Percentiles rank a stretch among this genome's conserved stretches.
Conservation (phyloP, 2,888 invertebrate species). For the Andrena fulva region DNA sequence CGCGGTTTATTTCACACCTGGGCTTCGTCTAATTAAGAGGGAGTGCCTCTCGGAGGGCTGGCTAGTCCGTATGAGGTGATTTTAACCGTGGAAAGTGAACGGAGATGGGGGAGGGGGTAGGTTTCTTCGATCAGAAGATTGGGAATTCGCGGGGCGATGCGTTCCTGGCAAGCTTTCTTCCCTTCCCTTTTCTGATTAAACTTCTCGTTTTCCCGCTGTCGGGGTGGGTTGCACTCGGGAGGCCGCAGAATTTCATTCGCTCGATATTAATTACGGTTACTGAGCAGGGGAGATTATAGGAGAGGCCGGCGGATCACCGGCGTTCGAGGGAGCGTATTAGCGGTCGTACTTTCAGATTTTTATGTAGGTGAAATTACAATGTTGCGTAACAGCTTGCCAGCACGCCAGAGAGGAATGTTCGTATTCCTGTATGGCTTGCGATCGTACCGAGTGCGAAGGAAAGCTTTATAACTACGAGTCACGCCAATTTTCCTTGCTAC, state of each 20-base stretch:
- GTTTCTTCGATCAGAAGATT: constrained; percentile 39
- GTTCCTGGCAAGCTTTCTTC: background rate
- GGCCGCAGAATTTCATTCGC: constrained; percentile 19
- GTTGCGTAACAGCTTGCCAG: constrained; percentile 23
- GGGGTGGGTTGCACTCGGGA: background rate
- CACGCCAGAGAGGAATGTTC: constrained; percentile 42
- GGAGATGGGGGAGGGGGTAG: background rate
- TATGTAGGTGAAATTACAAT: constrained; percentile 47
- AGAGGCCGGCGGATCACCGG: background rate
- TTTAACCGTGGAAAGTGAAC: constrained; percentile 37
- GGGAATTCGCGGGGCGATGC: constrained; percentile 11
- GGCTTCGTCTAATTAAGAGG: constrained; percentile 71
- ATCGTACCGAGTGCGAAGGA: constrained; percentile 21
- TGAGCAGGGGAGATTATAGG: constrained; percentile 26
- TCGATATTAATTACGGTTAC: constrained; percentile 40
- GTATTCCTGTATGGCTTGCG: constrained; percentile 17
- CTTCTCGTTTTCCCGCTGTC: background rate
- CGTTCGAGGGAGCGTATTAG: constrained; percentile 8
- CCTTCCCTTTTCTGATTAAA: constrained; percentile 16
- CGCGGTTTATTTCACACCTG: constrained; percentile 72
- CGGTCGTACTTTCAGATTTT: constrained; percentile 30
- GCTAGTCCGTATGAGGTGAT: constrained; percentile 35
- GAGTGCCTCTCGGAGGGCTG: constrained; percentile 41
- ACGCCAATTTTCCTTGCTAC: constrained; percentile 36
- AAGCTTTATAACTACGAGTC: constrained; percentile 46